A percentile compares a stretch with the other conserved stretches of the same genome.
Evolutionary conservation across 2,113 vertebrate species (phyloP).

Genomic region (Saguinus midas): DNA sequence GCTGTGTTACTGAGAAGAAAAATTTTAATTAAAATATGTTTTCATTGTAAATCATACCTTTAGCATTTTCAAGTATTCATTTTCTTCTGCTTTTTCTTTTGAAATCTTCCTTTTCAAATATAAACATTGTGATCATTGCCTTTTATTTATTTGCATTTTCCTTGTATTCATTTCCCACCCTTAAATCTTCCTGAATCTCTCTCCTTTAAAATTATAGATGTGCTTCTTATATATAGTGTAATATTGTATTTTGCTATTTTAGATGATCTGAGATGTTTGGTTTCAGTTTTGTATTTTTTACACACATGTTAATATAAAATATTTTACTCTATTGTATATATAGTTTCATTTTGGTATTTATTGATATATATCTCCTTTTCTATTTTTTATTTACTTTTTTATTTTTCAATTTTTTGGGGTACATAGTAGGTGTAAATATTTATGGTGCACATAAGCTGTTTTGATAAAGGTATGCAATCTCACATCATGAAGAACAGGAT

Average conservation of each 20-base stretch:
- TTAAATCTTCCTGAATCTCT: background rate
- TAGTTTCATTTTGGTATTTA: background rate
- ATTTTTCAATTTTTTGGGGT: too few species aligned
- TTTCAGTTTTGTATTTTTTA: background rate
- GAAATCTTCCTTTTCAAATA: background rate
- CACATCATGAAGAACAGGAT: too few species aligned
- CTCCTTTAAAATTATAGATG: background rate
- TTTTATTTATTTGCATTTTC: conserved; percentile 13
- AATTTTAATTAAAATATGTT: background rate
- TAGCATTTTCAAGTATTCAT: background rate
- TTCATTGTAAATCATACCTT: background rate
- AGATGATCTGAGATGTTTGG: background rate
- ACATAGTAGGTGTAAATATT: too few species aligned
- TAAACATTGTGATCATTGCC: background rate
- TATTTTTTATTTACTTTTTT: background rate
- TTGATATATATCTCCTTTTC: background rate
- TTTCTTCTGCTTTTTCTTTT: background rate
- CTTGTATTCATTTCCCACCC: background rate
- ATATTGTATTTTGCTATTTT: background rate
- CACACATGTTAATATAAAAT: background rate
- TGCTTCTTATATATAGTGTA: background rate
- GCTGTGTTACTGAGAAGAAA: background rate
- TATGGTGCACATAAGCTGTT: too few species aligned
- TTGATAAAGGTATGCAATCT: too few species aligned
- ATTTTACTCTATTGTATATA: background rate